Conservation (phyloP, 2,113 vertebrate genomes). For the Pampusana beccarii region DNA sequence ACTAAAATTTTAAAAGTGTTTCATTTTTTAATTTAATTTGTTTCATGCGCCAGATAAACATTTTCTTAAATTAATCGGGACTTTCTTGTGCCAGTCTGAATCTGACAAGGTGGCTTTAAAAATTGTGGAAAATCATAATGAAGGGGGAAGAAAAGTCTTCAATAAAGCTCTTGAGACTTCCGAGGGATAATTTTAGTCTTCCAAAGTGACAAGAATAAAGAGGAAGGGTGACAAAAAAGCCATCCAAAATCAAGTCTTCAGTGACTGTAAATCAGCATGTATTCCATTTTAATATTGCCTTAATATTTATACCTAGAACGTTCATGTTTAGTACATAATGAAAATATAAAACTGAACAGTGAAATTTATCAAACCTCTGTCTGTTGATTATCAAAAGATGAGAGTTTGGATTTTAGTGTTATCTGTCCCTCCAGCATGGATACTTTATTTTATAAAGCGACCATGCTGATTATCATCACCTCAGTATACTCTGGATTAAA, state of each 20-base stretch:
- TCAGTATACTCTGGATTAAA: neutral
- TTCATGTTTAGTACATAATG: neutral
- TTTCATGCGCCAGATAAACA: neutral
- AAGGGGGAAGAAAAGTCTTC: neutral
- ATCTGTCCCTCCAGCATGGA: neutral
- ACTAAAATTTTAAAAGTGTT: neutral
- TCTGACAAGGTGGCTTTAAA: neutral
- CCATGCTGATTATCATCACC: neutral
- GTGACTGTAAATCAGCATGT: neutral
- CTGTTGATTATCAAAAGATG: neutral
- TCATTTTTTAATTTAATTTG: neutral
- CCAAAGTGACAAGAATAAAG: neutral
- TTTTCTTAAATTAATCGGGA: neutral
- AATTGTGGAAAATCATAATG: neutral
- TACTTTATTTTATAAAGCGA: neutral
- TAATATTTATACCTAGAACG: neutral
- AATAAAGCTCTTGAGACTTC: neutral
- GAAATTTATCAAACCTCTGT: neutral
- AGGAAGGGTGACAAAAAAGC: neutral
- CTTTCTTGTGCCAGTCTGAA: neutral
- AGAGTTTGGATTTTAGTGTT: neutral
- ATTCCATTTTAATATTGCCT: neutral
- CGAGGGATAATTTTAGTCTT: neutral
- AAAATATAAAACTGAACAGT: neutral
- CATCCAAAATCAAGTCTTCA: neutral